Evolutionary conservation across 2,888 invertebrate genomes (phyloP), one percentile per base, ranked within the genome.

Genomic region (Drosophila maculinotata): DNA sequence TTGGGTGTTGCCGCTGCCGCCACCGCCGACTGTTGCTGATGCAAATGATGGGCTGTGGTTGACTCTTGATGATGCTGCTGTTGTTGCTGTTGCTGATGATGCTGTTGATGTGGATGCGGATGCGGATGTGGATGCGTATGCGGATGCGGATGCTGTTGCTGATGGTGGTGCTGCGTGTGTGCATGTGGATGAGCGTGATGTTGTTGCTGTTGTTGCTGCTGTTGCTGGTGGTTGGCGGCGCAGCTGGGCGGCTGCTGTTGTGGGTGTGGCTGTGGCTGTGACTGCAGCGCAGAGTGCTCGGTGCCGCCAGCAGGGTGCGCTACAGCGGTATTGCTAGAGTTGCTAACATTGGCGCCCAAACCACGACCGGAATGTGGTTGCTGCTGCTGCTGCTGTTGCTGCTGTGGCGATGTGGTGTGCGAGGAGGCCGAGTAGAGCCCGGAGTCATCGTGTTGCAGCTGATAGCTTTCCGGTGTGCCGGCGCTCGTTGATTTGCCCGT

Each of bases 391-490:
- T 79, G 79, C 9, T 79, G 79, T 5, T 82, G 81, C 12, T 89
- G 89, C 49, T 89, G 89, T 0, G 90, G 90, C 25, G 90, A 90
- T 4, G 89, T 90, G n/a, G 90, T 90, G 60, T 89, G 90, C 35
- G 89, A 89, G 9, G 90, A 89, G 15, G 90, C 87, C 17, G 90
- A 90, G 53, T 90, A 90, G 5, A 90, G 69, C 0, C 90, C 90
- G 1, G 90, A 90, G 51, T 90, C 90, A 39, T 90, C 90, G 7
- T 87, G 87, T 38, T 90, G 90, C 75, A 90, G 64, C 41, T 90
- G 89, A 67, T 89, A 89, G 60, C 69, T 89, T 20, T 90, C 90
- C 4, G 85, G 89, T 0, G 91, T 89, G 41, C 72, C 73, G 10
- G 85, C 76, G 10, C 79, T 75, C 15, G 76, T 63, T 3, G 82